Evolutionary conservation across 2,113 vertebrate genomes (phyloP).

Genomic region (Rhegmatorhina hoffmannsi): DNA sequence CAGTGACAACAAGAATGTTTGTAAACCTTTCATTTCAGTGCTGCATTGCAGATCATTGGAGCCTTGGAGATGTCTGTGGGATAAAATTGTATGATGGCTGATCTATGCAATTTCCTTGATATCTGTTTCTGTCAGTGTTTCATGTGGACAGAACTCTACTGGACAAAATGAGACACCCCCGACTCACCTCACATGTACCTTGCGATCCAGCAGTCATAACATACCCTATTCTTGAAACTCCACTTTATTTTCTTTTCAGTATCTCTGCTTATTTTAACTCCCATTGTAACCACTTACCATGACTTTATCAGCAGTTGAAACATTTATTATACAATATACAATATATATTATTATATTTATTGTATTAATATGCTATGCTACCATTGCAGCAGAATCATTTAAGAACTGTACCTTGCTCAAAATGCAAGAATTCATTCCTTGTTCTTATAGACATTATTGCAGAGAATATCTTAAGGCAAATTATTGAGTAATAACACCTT

Average conservation of each 20-base stretch:
- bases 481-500: background rate
- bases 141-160: background rate
- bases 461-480: background rate
- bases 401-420: background rate
- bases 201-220: background rate
- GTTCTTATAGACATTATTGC: background rate
- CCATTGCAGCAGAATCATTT: background rate
- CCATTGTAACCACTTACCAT: background rate
- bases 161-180: background rate
- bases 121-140: background rate
- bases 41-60: background rate
- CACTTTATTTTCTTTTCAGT: background rate
- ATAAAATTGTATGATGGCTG: background rate
- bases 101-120: background rate
- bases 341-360: background rate
- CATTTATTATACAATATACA: background rate
- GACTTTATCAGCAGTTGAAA: background rate
- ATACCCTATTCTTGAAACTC: background rate
- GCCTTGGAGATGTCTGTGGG: background rate
- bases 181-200: background rate
- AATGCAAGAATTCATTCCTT: background rate
- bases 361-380: background rate
- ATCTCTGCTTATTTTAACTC: background rate
- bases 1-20: background rate
- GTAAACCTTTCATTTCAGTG: background rate